Evolutionary conservation across 2,888 invertebrate species (phyloP), one percentile per base, ranked within the genome.

Genomic region (Helleia helle): DNA sequence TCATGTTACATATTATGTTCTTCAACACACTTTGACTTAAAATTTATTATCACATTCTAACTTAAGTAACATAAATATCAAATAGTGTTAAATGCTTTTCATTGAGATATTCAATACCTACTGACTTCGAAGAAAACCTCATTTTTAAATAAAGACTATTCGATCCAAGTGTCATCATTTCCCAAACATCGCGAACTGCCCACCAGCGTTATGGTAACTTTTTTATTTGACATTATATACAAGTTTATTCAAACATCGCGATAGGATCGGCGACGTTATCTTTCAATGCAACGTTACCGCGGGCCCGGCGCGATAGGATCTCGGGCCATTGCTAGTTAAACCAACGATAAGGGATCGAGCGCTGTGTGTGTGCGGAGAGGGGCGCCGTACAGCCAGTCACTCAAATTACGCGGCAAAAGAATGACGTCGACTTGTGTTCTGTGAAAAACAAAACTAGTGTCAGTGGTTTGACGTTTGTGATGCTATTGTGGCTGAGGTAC

Each of bases 271-370:
- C 66, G 81, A 84, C 81, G 72, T 83, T 84, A 83, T 83, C 83
- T 84, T 77, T 79, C 80, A 81, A 83, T 84, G 84, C 84, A 83
- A 79, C 80, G 81, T 83, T 80, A 81, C 84, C 83, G 81, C 84
- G 81, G 73, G 80, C 76, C 65, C 68, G 64, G 64, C 54, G 39
- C 68, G 83, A 83, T 83, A 83, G 60, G 65, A 83, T 81, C 83
- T 74, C 71, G 74, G 81, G 75, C 76, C 81, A 77, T 81, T 74
- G 84, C 84, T 84, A 83, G 84, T 81, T 81, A 79, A 75, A 79
- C 77, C 80, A 55, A 69, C 58, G 84, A 84, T 83, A 84, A 83
- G 81, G 72, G 73, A 76, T 76, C 80, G 75, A 52, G 47, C 44
- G 53, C 54, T 47, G 51, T 50, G 54, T 11, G 56, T 56, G 71